These are phyloP conservation scores for Lepilemur septentrionalis DNA, from an alignment of 2,797 vertebrate species.

Conservation along the genomic window DNA sequence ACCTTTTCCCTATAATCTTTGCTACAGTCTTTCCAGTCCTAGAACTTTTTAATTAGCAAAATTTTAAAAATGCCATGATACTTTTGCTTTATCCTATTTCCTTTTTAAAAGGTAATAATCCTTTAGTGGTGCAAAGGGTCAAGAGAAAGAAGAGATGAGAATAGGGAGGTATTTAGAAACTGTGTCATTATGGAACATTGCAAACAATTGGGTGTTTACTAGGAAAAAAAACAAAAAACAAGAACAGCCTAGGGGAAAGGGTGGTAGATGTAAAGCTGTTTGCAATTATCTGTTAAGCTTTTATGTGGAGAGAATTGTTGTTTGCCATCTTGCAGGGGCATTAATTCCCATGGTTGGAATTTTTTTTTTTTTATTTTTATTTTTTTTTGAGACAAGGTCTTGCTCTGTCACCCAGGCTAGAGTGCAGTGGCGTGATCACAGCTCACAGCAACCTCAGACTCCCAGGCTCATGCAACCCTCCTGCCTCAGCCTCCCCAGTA, in stretches of 20 bases:
- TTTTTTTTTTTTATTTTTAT: too few species aligned
- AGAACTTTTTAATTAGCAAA: not conserved
- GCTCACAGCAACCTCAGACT: too few species aligned
- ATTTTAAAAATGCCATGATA: not conserved
- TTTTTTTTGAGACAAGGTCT: too few species aligned
- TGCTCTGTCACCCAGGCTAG: too few species aligned
- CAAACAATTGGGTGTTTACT: not conserved
- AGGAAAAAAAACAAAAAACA: not conserved
- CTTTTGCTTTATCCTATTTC: not conserved
- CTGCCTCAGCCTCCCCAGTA: too few species aligned
- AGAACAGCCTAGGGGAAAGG: not conserved
- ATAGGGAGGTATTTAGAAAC: not conserved
- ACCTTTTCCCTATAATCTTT: not conserved
- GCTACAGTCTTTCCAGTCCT: not conserved
- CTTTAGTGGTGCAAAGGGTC: not conserved
- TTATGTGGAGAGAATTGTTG: not conserved
- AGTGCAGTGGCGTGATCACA: too few species aligned
- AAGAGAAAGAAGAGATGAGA: not conserved
- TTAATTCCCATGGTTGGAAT: not conserved
- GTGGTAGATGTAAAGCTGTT: not conserved
- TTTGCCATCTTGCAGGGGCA: not conserved
- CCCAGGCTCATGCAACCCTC: too few species aligned
- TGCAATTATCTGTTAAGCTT: not conserved
- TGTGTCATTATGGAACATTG: not conserved
- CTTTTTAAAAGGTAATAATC: not conserved